These are phyloP conservation scores for Blera fallax DNA, from an alignment of 2,888 invertebrate species.

Conservation along the genomic window DNA sequence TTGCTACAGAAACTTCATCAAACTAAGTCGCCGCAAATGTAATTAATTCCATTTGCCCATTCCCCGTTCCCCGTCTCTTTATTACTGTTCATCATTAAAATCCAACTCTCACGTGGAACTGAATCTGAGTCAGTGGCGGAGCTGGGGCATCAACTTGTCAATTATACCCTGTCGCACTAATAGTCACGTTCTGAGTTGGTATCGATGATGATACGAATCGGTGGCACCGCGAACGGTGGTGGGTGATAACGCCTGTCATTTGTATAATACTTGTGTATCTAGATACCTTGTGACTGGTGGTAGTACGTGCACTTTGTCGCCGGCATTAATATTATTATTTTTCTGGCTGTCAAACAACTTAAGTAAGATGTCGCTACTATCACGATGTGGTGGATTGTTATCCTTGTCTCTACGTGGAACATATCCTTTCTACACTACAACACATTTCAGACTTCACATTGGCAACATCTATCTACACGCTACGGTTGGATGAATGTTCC, in stretches of 20 bases:
- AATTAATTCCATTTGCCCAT: constrained; percentile 68
- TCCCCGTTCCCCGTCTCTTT: constrained; percentile 27
- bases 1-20: neutral
- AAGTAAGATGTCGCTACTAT: constrained; percentile 59
- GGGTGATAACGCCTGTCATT: constrained; percentile 48
- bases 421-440: constrained; percentile 2
- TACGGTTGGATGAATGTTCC: constrained; percentile 15
- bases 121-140: neutral
- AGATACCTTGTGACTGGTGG: constrained; percentile 17
- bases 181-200: constrained; percentile 59
- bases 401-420: constrained; percentile 11
- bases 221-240: constrained; percentile 22
- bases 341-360: constrained; percentile 63
- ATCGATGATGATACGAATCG: constrained; percentile 64
- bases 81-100: constrained; percentile 31
- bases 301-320: constrained; percentile 43
- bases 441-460: too few relatives aligned
- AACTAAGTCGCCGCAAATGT: constrained; percentile 12
- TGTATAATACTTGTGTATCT: constrained; percentile 9
- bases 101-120: neutral
- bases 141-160: constrained; percentile 55
- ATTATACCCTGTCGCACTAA: constrained; percentile 53
- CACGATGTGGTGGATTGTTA: constrained; percentile 12
- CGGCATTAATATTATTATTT: constrained; percentile 64
- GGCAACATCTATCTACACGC: neutral